Base-by-base conservation (phyloP, 2,797 vertebrate species). In the Odontamblyopus rebecca region DNA sequence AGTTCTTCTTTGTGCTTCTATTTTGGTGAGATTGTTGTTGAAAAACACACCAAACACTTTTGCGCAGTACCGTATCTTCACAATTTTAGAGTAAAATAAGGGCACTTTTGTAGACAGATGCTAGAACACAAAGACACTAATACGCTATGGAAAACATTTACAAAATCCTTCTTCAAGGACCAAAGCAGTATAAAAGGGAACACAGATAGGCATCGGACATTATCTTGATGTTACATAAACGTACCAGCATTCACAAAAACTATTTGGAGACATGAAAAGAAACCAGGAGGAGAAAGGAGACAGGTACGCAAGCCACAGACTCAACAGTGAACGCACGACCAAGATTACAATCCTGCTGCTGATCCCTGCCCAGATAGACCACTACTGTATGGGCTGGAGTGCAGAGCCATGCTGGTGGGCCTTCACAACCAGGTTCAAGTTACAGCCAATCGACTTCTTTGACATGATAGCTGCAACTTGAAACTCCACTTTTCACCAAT, bases 391-490 rank as follows among this genome's bases (percentile, higher is more conserved):
- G 82, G 83, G 81, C 61, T 56, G 32, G 69, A 80, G 75, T 75
- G 81, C 74, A 30, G 83, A 86, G 85, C 90, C 90, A 92, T 93
- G 92, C 89, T 91, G 88, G 89, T 80, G 73, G 71, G 81, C 72
- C 77, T 85, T 82, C 79, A 82, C 78, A 44, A 66, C 51, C 72
- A 54, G 78, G 73, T 82, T 87, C 69, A 59, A 41, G 81, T 86
- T 86, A 74, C 84, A 84, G 60, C 78, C 54, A 64, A 79, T 75
- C 71, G 1, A 70, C 32, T 69, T 81, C 69, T 78, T 32, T 62
- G 54, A 72, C 72, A 57, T 79, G 72, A 80, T 79, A 70, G 77
- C 70, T 63, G 73, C 65, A 72, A 79, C 72, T 54, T 64, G 71
- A 72, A 67, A 76, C 68, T 73, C 56, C 4, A 32, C 50, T 59